Base-by-base conservation (phyloP, 2,888 invertebrate species). In the Tetheella fluctuosa region DNA sequence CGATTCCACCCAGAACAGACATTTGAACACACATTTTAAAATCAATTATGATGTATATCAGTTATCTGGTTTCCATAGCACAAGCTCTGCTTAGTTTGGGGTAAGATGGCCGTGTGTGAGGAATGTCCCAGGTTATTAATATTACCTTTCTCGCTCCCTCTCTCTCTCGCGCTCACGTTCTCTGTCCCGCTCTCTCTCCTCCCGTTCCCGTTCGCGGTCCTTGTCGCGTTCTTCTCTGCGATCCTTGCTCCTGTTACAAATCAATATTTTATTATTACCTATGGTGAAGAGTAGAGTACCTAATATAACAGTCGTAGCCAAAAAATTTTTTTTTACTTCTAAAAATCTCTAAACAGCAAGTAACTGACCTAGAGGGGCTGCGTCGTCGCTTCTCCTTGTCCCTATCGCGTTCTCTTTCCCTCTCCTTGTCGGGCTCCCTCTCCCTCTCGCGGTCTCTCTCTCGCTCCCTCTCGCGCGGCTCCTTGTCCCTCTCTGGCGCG, bases 341-440 rank as follows among this genome's bases (percentile, higher is more conserved):
- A n/a, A n/a, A n/a, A n/a, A n/a, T n/a, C n/a, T n/a, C n/a, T n/a
- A n/a, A n/a, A n/a, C n/a, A n/a, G n/a, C n/a, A 37, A 15, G 1
- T 8, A 25, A 57, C 34, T n/a, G 55, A 82, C 85, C 84, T 83
- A 54, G 86, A 85, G 2, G 69, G 53, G 57, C 81, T 84, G 23
- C 84, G 72, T 23, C 82, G 69, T 6, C 84, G 71, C 6, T 81
- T 84, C 3, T 91, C 81, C 61, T 79, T 71, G 42, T 96, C 97
- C 75, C 96, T 96, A 23, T 70, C 75, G 1, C 65, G 54, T 17
- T 65, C 63, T 23, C 64, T 63, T 23, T 75, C 77, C 59, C 62
- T 65, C 59, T 68, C 68, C 0, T 61, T 59, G 23, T 64, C 67
- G 2, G 59, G n/a, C 7, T 67, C 68, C n/a, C 92, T 77, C 52